phyloP scores from a whole-genome alignment of 2,113 vertebrate species.

The Sebastes fasciatus region DNA sequence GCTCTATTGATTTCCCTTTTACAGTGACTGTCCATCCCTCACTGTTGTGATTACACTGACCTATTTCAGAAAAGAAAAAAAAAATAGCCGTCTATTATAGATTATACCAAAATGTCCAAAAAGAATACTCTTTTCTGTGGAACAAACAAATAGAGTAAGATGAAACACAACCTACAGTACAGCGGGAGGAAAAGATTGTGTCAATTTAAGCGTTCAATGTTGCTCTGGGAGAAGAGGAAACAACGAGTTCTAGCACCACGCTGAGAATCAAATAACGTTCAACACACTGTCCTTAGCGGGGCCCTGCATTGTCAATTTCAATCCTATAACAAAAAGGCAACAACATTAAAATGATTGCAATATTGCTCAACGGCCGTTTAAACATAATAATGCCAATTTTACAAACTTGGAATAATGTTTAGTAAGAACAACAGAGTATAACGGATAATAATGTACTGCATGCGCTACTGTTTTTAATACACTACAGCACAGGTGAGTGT shows the following conservation, averaged over 20 bases:
- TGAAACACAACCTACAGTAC: slow-evolving; percentile 82
- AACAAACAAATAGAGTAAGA: slow-evolving; percentile 82
- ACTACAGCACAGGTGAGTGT: slow-evolving; percentile 35
- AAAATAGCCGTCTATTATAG: slow-evolving; percentile 80
- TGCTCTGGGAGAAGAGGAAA: slow-evolving; percentile 70
- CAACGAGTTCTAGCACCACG: slow-evolving; percentile 70
- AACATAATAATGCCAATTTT: slow-evolving; percentile 52
- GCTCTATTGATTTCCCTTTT: slow-evolving; percentile 88
- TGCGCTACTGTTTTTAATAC: slow-evolving; percentile 34
- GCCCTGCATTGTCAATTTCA: slow-evolving; percentile 61
- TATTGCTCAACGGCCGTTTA: slow-evolving; percentile 38
- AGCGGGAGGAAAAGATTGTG: slow-evolving; percentile 65
- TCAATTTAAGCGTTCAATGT: slow-evolving; percentile 80
- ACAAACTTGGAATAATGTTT: slow-evolving; percentile 28
- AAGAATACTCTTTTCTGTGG: slow-evolving; percentile 81
- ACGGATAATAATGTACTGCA: slow-evolving; percentile 34
- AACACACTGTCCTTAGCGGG: slow-evolving; percentile 50
- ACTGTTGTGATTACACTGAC: slow-evolving; percentile 87
- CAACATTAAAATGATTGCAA: slow-evolving; percentile 60
- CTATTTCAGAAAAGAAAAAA: slow-evolving; percentile 81
- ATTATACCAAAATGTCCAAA: slow-evolving; percentile 84
- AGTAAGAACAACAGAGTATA: slow-evolving; percentile 39
- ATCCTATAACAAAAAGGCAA: slow-evolving; percentile 37
- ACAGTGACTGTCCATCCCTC: slow-evolving; percentile 82
- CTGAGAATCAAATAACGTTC: slow-evolving; percentile 80